phyloP scores from a whole-genome alignment of 2,797 vertebrate genomes.

The Pteronotus mesoamericanus region DNA sequence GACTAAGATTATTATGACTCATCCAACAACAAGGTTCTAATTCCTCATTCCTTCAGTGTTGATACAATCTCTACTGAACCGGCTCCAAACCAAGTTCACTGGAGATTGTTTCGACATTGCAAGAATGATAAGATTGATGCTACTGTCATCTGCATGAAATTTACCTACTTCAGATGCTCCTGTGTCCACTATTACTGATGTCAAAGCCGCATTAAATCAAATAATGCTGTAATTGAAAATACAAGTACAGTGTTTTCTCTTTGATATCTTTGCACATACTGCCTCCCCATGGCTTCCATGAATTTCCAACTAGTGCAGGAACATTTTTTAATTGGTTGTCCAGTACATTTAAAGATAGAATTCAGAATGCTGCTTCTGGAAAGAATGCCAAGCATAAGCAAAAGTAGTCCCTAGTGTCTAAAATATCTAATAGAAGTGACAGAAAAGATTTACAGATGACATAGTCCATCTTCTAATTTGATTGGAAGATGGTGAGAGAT shows the following conservation, averaged over 20 bases:
- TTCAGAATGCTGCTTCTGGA: conserved; percentile 27
- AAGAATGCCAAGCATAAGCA: background rate
- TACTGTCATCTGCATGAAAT: background rate
- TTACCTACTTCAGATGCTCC: background rate
- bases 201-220: background rate
- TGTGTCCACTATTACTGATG: background rate
- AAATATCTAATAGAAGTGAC: background rate
- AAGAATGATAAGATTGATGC: conserved; percentile 45
- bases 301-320: background rate
- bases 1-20: background rate
- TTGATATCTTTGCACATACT: background rate
- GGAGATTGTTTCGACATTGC: conserved; percentile 68
- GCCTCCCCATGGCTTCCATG: background rate
- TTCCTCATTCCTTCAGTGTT: conserved; percentile 66
- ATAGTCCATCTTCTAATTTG: background rate
- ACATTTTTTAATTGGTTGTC: background rate
- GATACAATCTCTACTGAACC: conserved; percentile 59
- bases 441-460: background rate
- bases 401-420: background rate
- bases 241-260: background rate
- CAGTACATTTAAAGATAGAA: background rate
- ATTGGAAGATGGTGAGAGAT: conserved; percentile 16
- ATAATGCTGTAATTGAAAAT: conserved; percentile 21
- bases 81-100: conserved; percentile 45
- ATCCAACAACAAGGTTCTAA: background rate